Base-by-base conservation (phyloP, 2,888 invertebrate species). In the Sycophila texana region DNA sequence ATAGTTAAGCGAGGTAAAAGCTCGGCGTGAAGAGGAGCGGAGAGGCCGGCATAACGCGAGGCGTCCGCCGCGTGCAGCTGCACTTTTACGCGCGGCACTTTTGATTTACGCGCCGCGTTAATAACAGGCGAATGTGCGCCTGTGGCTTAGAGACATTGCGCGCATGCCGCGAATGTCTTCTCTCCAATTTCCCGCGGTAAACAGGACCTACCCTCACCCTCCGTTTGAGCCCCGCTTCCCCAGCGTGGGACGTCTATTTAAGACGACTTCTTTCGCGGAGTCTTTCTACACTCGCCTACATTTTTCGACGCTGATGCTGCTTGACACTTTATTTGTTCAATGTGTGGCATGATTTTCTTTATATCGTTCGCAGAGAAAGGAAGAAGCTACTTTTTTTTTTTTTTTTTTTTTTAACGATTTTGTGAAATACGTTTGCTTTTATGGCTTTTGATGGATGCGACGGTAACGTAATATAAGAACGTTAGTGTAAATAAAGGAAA, bases 101-200 rank as follows among this genome's bases (percentile, higher is more conserved):
- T 79, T 79, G 79, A 79, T 74, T 74, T 74, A 79, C 74, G 74
- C 74, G 55, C 65, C 57, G 30, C 47, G 67, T 79, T 79, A 74
- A 79, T 66, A 68, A 57, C 78, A 67, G 66, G 20, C 49, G 30
- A 16, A 30, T 61, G 47, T 39, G 58, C 20, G 20, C 47, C 47
- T 47, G 26, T 14, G 47, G 16, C 20, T n/a, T 3, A 30, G 39
- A 55, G 74, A 66, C 58, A 65, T 65, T 57, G 63, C 67, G 67
- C 51, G 67, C 49, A 68, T 47, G 63, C 76, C 70, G 55, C 55
- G 68, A 63, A 70, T 63, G 63, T 70, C 63, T 70, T 61, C 55
- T 68, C 61, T 68, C 70, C 70, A 63, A 76, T 76, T 63, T 74
- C 60, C 26, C 60, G 18, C 67, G 60, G 67, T 61, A 61, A 61